Evolutionary conservation across 2,797 vertebrate species (phyloP), one percentile per base, ranked within the genome.

Genomic region (Propithecus deckenii): DNA sequence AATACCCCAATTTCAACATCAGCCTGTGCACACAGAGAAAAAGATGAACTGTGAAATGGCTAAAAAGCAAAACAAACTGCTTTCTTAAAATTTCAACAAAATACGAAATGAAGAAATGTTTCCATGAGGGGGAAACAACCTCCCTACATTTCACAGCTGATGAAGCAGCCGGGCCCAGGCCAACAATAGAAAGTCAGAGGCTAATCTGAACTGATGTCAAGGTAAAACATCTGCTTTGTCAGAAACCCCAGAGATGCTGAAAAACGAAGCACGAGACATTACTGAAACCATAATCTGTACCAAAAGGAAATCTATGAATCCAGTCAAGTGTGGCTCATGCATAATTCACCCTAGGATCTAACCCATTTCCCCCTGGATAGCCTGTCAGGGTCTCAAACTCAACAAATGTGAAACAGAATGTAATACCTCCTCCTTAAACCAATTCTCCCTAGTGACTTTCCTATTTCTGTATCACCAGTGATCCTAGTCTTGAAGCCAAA

Each of bases 21-120:
- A 72, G 75, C 79, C 46, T 89, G 52, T 80, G 32, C 87, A 97
- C 35, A 78, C 43, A 94, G 55, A 52, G 22, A n/a, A 88, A 35
- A 93, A 48, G 13, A 86, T 4, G 28, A 97, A 96, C 57, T 94
- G 43, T 95, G 87, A 97, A 78, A 97, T 86, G 88, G 81, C 96
- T 98, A 92, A 96, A 98, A 95, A 96, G 50, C 35, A 84, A 98
- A 98, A 98, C 86, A 1, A 96, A 89, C 41, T 67, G 95, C 78
- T 96, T 52, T 76, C 91, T 96, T 91, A 92, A 78, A 95, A 96
- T 2, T 46, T 55, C 90, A 63, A 86, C 85, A 97, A 97, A 95
- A 96, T 79, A n/a, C 86, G 78, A 1, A 10, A 94, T 35, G 46
- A 97, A 6, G 43, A 92, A 90, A 94, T 95, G 76, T 57, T 57